phyloP scores from a whole-genome alignment of 2,888 invertebrate genomes.

The Tetrapedia diversipes region DNA sequence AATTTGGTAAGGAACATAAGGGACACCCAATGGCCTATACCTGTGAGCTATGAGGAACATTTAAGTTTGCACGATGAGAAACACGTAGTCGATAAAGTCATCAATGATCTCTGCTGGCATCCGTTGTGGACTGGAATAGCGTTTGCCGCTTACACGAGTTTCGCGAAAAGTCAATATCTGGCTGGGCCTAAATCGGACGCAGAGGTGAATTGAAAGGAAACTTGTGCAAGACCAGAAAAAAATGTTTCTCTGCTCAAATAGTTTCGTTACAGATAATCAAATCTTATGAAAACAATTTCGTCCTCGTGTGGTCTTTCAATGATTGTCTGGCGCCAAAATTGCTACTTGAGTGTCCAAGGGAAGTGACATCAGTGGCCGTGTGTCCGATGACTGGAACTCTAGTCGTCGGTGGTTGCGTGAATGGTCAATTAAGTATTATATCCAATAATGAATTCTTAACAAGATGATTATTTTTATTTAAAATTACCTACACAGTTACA shows the following conservation, averaged over 20 bases:
- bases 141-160: conserved; percentile 87
- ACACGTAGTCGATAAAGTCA: conserved; percentile 86
- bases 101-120: conserved; percentile 88
- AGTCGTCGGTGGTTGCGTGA: conserved; percentile 88
- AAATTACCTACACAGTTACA: no score
- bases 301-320: conserved; percentile 90
- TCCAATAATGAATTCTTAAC: no score
- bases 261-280: conserved; percentile 61
- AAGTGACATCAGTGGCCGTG: conserved; percentile 87
- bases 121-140: conserved; percentile 88
- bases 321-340: conserved; percentile 89
- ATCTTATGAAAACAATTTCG: conserved; percentile 86
- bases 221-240: background rate
- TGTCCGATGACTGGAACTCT: conserved; percentile 89
- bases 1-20: conserved; percentile 82
- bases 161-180: conserved; percentile 74
- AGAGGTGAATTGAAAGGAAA: conserved; percentile 46
- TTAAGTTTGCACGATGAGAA: conserved; percentile 77
- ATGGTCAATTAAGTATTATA: conserved; percentile 84
- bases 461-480: no score
- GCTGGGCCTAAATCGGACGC: conserved; percentile 59
- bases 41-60: conserved; percentile 72
- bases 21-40: conserved; percentile 69
- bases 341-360: conserved; percentile 87
- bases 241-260: background rate